Base-by-base conservation (phyloP, 2,113 vertebrate species). In the Thalassoma bifasciatum region DNA sequence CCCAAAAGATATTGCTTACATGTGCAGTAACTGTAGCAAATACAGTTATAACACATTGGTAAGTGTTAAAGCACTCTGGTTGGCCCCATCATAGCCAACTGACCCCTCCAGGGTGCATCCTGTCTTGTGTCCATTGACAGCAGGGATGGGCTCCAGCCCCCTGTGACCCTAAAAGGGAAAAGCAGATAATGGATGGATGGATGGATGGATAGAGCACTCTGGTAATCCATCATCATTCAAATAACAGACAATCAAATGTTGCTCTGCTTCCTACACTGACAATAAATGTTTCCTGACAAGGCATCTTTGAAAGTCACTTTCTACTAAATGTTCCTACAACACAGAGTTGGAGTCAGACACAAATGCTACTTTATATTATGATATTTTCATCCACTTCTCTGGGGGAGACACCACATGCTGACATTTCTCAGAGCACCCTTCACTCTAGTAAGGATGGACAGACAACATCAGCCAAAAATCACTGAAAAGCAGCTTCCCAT, bases 301-400 rank as follows among this genome's bases (percentile, higher is more conserved):
- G 3, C 76, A 58, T 1, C 3, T 34, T 60, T 44, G 2, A 11
- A 24, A 24, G 30, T 36, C 24, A 38, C 14, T 16, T 46, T 34
- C 30, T 50, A 52, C 68, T 9, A 36, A n/a, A 38, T 56, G 16
- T 30, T 58, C 0, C 24, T 47, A 40, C 23, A 65, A 21, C 58
- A 46, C 63, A 36, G 24, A 10, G 4, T 14, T 65, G 24, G 46
- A 70, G 47, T n/a, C 44, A 11, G 37, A 75, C 30, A 52, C 40
- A 83, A 42, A 72, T 65, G 53, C 57, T 46, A 78, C 66, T 62
- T 70, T 2, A 60, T 78, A 68, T 57, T 74, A 47, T 42, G 49
- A 85, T 62, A 52, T 72, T 38, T 53, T 83, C 63, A 81, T 79
- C 47, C 40, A 46, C 17, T 38, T 58, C 64, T 46, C 11, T 8